Evolutionary conservation across 92 coral and sea anemone genomes (phyloP).

Genomic region (Bergia sp.): DNA sequence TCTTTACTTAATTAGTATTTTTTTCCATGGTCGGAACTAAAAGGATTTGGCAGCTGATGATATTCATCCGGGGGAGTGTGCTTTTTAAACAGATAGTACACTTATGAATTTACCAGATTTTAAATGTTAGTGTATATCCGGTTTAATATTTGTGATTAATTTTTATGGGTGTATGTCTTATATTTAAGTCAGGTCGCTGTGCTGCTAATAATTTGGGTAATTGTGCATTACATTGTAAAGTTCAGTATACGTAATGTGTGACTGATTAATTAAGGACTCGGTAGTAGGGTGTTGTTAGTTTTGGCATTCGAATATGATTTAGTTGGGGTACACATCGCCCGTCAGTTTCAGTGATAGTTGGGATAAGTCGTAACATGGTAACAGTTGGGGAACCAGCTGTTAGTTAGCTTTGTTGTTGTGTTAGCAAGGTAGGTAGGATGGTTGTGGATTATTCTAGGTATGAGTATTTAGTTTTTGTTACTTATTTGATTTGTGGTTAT

Average conservation of each 20-base stretch:
- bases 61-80: conserved; percentile 1
- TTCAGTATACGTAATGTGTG: no score
- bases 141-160: not conserved
- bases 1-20: not conserved
- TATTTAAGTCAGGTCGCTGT: conserved; percentile 12
- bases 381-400: conserved; percentile 20
- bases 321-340: conserved; percentile 20
- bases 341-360: conserved; percentile 5
- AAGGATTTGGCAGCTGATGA: conserved; percentile 8
- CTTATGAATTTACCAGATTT: not conserved
- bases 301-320: conserved; percentile 1
- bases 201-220: not conserved
- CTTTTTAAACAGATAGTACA: conserved; percentile 11
- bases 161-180: not conserved
- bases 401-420: conserved; percentile 5
- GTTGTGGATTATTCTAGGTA: no score
- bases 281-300: not conserved
- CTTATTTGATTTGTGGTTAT: no score
- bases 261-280: not conserved
- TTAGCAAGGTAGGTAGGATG: no score
- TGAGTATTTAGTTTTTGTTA: not conserved
- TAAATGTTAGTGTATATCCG: conserved; percentile 16
- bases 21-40: conserved; percentile 10
- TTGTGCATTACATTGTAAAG: not conserved
- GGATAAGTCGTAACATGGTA: conserved; percentile 22